Evolutionary conservation across 2,888 invertebrate genomes (phyloP), one percentile per base, ranked within the genome.

Genomic region (Cheilosia scutellata): DNA sequence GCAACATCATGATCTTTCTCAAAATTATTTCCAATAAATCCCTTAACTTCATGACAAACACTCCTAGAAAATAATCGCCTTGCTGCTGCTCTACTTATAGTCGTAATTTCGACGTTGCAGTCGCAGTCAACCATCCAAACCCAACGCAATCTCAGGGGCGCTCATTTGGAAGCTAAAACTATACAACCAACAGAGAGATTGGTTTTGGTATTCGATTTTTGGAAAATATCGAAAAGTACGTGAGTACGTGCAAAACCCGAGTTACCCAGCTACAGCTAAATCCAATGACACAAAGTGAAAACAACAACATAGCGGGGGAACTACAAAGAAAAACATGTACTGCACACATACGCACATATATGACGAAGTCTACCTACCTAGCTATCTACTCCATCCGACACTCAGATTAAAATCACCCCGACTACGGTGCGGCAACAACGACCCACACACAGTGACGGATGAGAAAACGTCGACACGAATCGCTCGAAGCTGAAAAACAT

Each of bases 201-300:
- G 77, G 68, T 68, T 68, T 77, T 70, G 71, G 63, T 72, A 79
- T 79, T 72, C 31, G 72, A 72, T 71, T 65, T 37, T 71, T 57
- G 49, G 57, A 72, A 72, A 65, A 79, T 63, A 72, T 79, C 60
- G 44, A 65, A 58, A 66, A 72, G n/a, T 66, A 66, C 72, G 80
- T 72, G 65, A 75, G 57, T 75, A 75, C 75, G 75, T 75, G 75
- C 65, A 40, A 75, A 75, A 66, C 57, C 65, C 47, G 57, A 65
- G 47, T 37, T 57, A 44, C 57, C 49, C 71, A 58, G 47, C 66
- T 16, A 49, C 16, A 16, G 33, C 47, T 51, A 72, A 72, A 62
- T 31, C 42, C 72, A 72, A 62, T 72, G 62, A 53, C 62, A 72
- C 71, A 72, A 62, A 72, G 62, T 62, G 42, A 63, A 72, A 51